Conservation (phyloP, 2,113 vertebrate genomes). For the Leucopternis melanops region DNA sequence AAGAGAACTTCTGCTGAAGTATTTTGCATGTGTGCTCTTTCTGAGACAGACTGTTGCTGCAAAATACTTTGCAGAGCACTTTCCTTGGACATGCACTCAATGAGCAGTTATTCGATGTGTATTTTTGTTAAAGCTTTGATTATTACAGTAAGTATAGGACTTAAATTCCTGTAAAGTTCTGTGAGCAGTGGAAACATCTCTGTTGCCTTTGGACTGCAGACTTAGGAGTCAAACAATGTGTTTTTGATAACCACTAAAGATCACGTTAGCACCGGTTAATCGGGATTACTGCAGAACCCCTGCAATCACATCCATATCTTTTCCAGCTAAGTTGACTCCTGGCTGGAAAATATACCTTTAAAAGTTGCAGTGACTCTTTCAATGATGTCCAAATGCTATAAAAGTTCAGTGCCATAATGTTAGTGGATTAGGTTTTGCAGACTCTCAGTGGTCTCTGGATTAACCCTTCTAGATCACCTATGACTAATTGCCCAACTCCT, state of each 20-base stretch:
- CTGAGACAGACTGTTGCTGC: background rate
- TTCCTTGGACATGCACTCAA: background rate
- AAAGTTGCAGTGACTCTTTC: background rate
- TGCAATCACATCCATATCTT: background rate
- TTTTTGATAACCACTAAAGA: background rate
- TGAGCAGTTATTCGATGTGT: background rate
- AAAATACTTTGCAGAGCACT: background rate
- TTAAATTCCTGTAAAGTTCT: background rate
- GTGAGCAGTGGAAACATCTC: background rate
- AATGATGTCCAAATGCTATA: background rate
- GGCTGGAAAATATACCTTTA: background rate
- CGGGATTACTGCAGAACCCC: background rate
- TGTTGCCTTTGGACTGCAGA: background rate
- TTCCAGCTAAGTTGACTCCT: background rate
- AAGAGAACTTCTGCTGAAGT: background rate
- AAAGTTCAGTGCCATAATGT: background rate
- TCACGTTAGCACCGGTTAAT: background rate
- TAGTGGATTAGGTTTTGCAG: background rate
- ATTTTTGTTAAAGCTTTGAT: background rate
- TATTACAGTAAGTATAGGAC: background rate
- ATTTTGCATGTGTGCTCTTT: background rate
- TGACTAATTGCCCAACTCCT: background rate
- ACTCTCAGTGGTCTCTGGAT: background rate
- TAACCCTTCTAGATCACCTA: background rate
- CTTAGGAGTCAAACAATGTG: background rate